phyloP scores from a whole-genome alignment of 2,888 invertebrate genomes.

The Tetragonisca angustula region DNA sequence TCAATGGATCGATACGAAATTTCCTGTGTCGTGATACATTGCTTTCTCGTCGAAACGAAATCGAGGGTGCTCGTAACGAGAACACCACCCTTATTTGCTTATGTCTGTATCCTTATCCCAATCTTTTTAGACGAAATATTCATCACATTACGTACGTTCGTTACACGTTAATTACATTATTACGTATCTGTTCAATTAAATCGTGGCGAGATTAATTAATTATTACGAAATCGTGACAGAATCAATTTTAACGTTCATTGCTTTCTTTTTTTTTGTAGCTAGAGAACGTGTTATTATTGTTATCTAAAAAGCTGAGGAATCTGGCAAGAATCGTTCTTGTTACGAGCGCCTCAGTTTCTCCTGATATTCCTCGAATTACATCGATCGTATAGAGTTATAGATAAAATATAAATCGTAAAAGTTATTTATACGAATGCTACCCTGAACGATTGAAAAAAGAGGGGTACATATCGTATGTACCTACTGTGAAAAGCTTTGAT shows the following conservation, averaged over 20 bases:
- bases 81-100: not conserved
- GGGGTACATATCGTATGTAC: not conserved
- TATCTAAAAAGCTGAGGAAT: not conserved
- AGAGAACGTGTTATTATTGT: not conserved
- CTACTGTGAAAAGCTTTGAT: slow-evolving; percentile 43
- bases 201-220: not conserved
- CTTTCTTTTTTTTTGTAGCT: not conserved
- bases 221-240: not conserved
- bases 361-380: not conserved
- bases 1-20: not conserved
- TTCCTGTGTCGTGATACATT: not conserved
- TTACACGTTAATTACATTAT: too few species aligned
- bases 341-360: not conserved
- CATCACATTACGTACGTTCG: not conserved
- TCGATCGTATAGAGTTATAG: slow-evolving; percentile 13
- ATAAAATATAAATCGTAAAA: slow-evolving; percentile 25
- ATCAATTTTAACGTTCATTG: too few species aligned
- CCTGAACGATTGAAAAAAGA: slow-evolving; percentile 43
- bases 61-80: not conserved
- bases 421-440: slow-evolving; percentile 43
- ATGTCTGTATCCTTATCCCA: not conserved
- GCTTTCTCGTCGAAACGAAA: not conserved
- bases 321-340: not conserved
- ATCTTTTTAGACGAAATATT: not conserved
- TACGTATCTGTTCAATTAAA: not conserved